Evolutionary conservation across 1,140 invertebrate genomes (phyloP).

Genomic region (Drosophila sproati): DNA sequence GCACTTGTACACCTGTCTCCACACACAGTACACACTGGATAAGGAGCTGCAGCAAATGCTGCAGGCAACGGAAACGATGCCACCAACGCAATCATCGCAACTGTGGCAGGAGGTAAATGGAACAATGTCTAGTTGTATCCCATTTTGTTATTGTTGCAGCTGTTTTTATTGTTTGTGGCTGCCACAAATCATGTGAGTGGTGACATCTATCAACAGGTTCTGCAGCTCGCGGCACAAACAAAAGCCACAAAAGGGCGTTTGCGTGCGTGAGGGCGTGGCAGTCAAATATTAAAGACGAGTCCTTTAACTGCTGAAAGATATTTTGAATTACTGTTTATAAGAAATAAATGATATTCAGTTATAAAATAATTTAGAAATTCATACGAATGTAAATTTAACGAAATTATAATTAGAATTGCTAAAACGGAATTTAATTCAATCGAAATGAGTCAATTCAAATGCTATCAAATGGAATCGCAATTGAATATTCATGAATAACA

Average conservation of each 20-base stretch:
- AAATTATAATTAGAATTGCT: too few relatives aligned
- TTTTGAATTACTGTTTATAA: too few relatives aligned
- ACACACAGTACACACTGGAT: slow-evolving; percentile 26
- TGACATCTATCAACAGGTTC: slow-evolving; percentile 41
- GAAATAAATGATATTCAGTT: too few relatives aligned
- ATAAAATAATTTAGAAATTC: too few relatives aligned
- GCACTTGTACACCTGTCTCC: slow-evolving; percentile 87
- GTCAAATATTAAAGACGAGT: slow-evolving; percentile 1
- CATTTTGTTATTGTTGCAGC: neutral
- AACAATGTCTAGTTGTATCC: neutral
- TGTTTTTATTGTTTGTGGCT: slow-evolving; percentile 27
- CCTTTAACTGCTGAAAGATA: too few relatives aligned
- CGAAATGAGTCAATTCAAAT: too few relatives aligned
- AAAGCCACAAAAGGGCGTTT: slow-evolving; percentile 23
- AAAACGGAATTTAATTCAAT: too few relatives aligned
- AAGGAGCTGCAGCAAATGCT: neutral
- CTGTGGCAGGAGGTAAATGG: slow-evolving; percentile 49
- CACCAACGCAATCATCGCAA: slow-evolving; percentile 41
- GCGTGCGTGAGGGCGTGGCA: neutral
- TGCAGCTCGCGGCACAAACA: neutral
- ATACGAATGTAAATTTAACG: too few relatives aligned
- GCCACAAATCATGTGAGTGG: slow-evolving; percentile 37
- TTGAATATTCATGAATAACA: too few relatives aligned
- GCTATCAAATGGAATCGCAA: too few relatives aligned
- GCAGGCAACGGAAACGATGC: slow-evolving; percentile 30